Base-by-base conservation (phyloP, 2,113 vertebrate genomes). In the Poeciliopsis prolifica region DNA sequence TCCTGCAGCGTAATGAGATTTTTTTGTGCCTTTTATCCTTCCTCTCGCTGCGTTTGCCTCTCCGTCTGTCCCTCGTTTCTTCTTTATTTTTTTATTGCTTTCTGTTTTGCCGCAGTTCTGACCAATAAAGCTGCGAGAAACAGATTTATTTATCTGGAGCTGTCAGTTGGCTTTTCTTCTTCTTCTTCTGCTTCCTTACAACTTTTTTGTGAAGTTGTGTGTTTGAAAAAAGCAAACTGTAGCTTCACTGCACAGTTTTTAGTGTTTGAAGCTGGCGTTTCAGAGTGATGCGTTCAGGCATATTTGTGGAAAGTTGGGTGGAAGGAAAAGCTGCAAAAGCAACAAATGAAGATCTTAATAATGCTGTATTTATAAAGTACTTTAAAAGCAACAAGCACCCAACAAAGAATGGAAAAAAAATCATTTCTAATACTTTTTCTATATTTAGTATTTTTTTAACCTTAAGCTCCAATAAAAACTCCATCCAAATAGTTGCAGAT, bases 1-100 rank as follows among this genome's bases (percentile, higher is more conserved):
- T 86, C 78, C 79, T 26, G 68, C 78, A 60, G 74, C 61, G 75
- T 76, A 79, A 86, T 62, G 10, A 65, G 72, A 42, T 70, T 77
- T 70, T 70, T 61, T 26, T 37, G 12, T 26, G 44, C 61, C 64
- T 60, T 66, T 70, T 62, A 71, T 85, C 72, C 77, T 66, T 68
- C 26, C 26, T 37, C 74, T 76, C 51, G 62, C 78, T 85, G 72
- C 37, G 15, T 80, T 54, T 72, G 30, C 72, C 54, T 61, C 61
- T 17, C 31, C 78, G 66, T 22, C 31, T 79, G 66, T 68, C 63
- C 37, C 62, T 69, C 3, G 51, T 65, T 35, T 51, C 54, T 78
- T 84, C 35, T 12, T 64, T 58, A 42, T 60, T 22, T 42, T 63
- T 70, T 68, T 70, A 67, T 74, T 76, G 42, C 73, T 17, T 77